Evolutionary conservation across 2,888 invertebrate species (phyloP).

Genomic region (Suillia variegata): DNA sequence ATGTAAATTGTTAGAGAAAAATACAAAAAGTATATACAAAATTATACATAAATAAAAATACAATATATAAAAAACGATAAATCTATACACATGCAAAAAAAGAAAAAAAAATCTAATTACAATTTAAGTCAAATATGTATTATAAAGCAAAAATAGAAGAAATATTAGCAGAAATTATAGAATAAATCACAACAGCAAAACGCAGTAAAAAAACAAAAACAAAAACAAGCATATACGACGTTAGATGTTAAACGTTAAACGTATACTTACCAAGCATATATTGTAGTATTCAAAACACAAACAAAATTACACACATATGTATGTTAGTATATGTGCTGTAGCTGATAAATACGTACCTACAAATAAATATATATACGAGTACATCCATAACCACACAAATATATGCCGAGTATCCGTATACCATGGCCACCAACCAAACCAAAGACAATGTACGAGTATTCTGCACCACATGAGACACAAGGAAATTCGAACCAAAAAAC

Average conservation of each 20-base stretch:
- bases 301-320: not conserved
- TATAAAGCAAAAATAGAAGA: constrained; percentile 38
- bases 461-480: too few species aligned
- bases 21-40: constrained; percentile 29
- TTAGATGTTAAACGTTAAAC: too few species aligned
- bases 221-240: constrained; percentile 24
- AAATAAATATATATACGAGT: constrained; percentile 6
- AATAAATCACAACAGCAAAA: not conserved
- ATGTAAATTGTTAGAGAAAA: constrained; percentile 36
- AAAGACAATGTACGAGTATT: too few species aligned
- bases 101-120: constrained; percentile 22
- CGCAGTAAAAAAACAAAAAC: constrained; percentile 20
- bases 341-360: not conserved
- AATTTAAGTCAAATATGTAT: constrained; percentile 30
- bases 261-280: too few species aligned
- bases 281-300: too few species aligned
- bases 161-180: constrained; percentile 23
- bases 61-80: constrained; percentile 22
- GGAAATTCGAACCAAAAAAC: too few species aligned
- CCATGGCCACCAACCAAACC: too few species aligned
- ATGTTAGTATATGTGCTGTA: not conserved
- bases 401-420: too few species aligned
- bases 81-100: constrained; percentile 31
- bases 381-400: too few species aligned
- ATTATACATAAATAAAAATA: constrained; percentile 32